Evolutionary conservation across 2,113 vertebrate species (phyloP).

Genomic region (Girardinichthys multiradiatus): DNA sequence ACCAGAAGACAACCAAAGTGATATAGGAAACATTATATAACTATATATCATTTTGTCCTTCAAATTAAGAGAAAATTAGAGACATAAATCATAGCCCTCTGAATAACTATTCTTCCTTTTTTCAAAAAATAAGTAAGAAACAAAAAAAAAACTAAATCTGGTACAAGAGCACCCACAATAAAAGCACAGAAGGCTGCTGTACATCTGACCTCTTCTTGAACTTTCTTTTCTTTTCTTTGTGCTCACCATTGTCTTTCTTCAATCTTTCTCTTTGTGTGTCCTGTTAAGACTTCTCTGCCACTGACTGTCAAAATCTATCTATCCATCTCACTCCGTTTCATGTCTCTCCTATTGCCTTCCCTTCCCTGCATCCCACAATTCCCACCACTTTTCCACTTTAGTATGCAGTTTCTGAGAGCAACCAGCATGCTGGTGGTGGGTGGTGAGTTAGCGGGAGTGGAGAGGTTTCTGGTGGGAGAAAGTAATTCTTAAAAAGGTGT

Average conservation of each 20-base stretch:
- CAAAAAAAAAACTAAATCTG: background rate
- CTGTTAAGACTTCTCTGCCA: background rate
- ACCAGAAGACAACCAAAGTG: too few relatives aligned
- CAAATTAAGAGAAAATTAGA: background rate
- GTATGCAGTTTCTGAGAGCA: constrained; percentile 65
- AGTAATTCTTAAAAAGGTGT: background rate
- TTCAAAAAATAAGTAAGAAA: background rate
- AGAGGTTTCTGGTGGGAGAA: too few relatives aligned
- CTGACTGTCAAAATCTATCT: constrained; percentile 27
- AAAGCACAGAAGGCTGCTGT: background rate
- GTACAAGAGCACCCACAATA: background rate
- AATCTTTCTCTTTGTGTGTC: background rate
- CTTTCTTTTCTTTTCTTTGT: background rate
- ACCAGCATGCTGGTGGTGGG: constrained; percentile 24
- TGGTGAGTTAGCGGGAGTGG: background rate
- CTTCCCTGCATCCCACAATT: constrained; percentile 44
- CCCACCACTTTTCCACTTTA: constrained; percentile 66
- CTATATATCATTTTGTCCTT: too few relatives aligned
- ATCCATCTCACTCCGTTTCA: constrained; percentile 27
- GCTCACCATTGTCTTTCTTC: background rate
- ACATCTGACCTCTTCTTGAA: background rate
- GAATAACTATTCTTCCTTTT: background rate
- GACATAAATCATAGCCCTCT: background rate
- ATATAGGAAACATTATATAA: too few relatives aligned
- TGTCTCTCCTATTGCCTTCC: background rate